Evolutionary conservation across 2,797 vertebrate genomes (phyloP).

Genomic region (Psittacula derbiana): DNA sequence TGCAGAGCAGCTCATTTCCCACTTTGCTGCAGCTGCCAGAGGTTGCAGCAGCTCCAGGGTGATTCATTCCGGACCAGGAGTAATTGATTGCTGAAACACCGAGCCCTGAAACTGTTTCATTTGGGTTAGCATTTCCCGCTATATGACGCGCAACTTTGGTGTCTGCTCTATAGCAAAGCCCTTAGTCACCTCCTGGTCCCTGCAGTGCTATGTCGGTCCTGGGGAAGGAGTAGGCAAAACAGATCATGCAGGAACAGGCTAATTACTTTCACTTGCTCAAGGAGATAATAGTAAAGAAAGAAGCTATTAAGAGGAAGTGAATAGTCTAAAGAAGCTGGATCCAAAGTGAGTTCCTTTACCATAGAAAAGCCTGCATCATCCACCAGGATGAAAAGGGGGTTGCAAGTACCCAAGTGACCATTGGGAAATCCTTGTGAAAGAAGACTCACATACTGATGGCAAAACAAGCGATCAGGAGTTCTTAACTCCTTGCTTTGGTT

Average conservation of each 20-base stretch:
- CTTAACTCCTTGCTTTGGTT: background rate
- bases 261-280: constrained; percentile 18
- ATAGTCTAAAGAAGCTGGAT: background rate
- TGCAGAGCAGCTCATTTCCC: rapidly evolving
- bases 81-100: background rate
- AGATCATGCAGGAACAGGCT: background rate
- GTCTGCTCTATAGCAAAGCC: background rate
- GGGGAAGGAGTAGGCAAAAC: background rate
- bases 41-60: background rate
- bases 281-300: background rate
- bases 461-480: background rate
- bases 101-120: background rate
- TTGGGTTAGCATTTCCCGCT: background rate
- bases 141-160: background rate
- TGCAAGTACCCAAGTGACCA: background rate
- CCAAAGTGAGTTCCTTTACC: background rate
- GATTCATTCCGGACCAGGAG: background rate
- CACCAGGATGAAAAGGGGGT: no score
- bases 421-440: background rate
- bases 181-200: background rate
- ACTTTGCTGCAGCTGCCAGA: background rate
- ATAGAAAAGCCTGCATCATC: background rate
- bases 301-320: background rate
- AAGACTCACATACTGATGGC: rapidly evolving
- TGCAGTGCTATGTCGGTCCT: background rate